Conservation (phyloP, 92 coral and sea anemone species). For the Zoanthus gigantus region DNA sequence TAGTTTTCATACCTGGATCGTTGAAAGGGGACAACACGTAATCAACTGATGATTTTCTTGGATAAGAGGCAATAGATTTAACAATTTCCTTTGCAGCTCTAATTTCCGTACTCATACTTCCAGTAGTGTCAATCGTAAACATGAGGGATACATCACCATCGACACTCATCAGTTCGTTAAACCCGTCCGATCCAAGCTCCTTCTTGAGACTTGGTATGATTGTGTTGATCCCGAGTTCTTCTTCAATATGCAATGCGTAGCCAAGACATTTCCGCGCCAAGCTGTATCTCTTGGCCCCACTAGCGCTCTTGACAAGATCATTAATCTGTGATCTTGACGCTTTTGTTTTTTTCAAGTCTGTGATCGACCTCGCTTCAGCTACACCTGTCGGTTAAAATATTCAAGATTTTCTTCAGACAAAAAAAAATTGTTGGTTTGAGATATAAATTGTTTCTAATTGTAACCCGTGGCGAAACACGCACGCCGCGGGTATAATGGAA, state of each 20-base stretch:
- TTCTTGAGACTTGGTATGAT: conserved; percentile 45
- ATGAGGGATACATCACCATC: conserved; percentile 74
- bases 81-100: conserved; percentile 67
- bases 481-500: too few relatives aligned
- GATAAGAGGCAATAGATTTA: conserved; percentile 65
- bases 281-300: neutral
- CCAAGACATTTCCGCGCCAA: conserved; percentile 19
- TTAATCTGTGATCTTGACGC: neutral
- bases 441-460: too few relatives aligned
- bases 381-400: neutral
- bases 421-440: too few relatives aligned
- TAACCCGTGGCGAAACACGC: too few relatives aligned
- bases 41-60: conserved; percentile 59
- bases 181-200: conserved; percentile 46
- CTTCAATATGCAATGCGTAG: neutral
- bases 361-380: conserved; percentile 20
- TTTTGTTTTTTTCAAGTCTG: neutral
- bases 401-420: too few relatives aligned
- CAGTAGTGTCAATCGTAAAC: conserved; percentile 72
- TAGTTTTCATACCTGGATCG: conserved; percentile 65
- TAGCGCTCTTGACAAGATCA: neutral
- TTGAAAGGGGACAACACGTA: conserved; percentile 72
- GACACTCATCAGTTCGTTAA: conserved; percentile 66
- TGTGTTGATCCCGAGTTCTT: neutral
- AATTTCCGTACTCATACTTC: conserved; percentile 71